Evolutionary conservation across 2,797 vertebrate species (phyloP).

Genomic region (Ataeniobius toweri): DNA sequence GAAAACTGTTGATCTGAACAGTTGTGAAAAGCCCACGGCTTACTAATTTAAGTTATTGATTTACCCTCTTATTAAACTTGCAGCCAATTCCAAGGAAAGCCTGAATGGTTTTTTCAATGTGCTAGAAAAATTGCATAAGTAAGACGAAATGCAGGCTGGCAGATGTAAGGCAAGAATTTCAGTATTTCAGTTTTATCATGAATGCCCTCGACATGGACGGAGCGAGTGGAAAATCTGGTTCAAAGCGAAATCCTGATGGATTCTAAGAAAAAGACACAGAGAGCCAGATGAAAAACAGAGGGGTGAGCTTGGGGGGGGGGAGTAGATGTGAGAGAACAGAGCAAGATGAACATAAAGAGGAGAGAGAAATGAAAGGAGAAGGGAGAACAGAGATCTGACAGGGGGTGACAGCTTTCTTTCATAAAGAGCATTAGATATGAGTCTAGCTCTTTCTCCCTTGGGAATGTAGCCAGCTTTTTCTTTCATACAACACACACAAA

Average conservation of each 20-base stretch:
- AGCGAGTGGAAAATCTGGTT: slow-evolving; percentile 32
- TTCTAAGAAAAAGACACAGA: slow-evolving; percentile 48
- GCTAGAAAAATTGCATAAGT: slow-evolving; percentile 30
- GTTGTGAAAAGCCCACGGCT: not conserved
- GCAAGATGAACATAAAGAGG: slow-evolving; percentile 58
- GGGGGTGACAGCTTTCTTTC: slow-evolving; percentile 60
- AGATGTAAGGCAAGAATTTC: slow-evolving; percentile 40
- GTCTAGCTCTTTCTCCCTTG: slow-evolving; percentile 64
- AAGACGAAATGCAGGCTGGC: slow-evolving; percentile 16
- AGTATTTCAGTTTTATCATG: slow-evolving; percentile 48
- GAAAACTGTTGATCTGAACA: not conserved
- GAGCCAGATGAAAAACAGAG: slow-evolving; percentile 57
- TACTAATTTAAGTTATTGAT: slow-evolving; percentile 5
- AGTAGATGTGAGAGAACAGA: slow-evolving; percentile 57
- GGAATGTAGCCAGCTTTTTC: slow-evolving; percentile 69
- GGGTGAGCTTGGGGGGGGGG: slow-evolving; percentile 46
- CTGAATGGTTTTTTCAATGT: slow-evolving; percentile 3
- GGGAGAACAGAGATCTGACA: slow-evolving; percentile 64
- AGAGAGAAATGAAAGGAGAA: slow-evolving; percentile 54
- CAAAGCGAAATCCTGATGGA: slow-evolving; percentile 73
- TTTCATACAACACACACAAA: slow-evolving; percentile 38
- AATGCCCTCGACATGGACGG: slow-evolving; percentile 31
- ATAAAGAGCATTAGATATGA: slow-evolving; percentile 79
- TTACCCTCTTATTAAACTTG: slow-evolving; percentile 14
- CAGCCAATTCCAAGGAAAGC: slow-evolving; percentile 2